These are phyloP conservation scores for Aphaenogaster ashmeadi DNA, from an alignment of 1,140 invertebrate genomes.

Conservation along the genomic window DNA sequence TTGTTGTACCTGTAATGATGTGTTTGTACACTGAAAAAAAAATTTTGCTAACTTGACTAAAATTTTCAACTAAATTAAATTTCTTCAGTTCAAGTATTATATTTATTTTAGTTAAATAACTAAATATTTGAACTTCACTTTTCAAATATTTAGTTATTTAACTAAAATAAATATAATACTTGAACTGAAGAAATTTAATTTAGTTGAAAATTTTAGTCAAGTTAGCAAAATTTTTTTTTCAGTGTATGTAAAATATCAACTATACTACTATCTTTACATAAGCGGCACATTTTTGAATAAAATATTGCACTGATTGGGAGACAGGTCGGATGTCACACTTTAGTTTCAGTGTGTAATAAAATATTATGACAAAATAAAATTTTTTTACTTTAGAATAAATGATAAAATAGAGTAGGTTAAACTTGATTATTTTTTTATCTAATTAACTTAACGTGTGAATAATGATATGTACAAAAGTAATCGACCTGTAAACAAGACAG, in stretches of 20 bases:
- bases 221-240: too few relatives aligned
- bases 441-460: background rate
- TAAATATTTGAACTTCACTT: too few relatives aligned
- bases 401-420: background rate
- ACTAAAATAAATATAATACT: too few relatives aligned
- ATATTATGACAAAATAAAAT: background rate
- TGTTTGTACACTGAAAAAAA: too few relatives aligned
- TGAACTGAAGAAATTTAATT: too few relatives aligned
- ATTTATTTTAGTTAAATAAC: too few relatives aligned
- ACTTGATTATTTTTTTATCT: background rate
- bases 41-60: too few relatives aligned
- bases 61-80: too few relatives aligned
- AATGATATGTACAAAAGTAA: background rate
- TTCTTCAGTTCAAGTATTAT: too few relatives aligned
- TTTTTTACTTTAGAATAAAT: background rate
- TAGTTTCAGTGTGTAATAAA: background rate
- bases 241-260: constrained; percentile 3
- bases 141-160: too few relatives aligned
- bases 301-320: background rate
- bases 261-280: background rate
- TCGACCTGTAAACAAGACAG: background rate
- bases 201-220: too few relatives aligned
- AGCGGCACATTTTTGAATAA: background rate
- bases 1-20: background rate
- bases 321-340: background rate